Base-by-base conservation (phyloP, 2,797 vertebrate genomes). In the Hoplostethus mediterraneus region DNA sequence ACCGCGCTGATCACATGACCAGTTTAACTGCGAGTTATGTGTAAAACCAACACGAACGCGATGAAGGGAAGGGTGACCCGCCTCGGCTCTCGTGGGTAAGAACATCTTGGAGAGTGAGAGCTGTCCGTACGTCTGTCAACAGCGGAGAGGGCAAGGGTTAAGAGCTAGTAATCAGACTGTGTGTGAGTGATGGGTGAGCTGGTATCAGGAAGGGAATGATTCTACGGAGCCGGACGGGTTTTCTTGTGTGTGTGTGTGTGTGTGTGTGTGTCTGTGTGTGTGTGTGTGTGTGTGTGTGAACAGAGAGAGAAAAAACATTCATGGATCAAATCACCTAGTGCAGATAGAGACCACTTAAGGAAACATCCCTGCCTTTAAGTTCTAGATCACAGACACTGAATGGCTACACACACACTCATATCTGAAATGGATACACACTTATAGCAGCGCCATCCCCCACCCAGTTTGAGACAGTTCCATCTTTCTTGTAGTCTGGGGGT, bases 111-210 rank as follows among this genome's bases (percentile, higher is more conserved):
- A 30, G 66, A 72, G 57, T 65, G 71, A 79, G 79, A 72, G 71
- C 74, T 67, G 79, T 86, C 77, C 63, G 63, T 82, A 60, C 71
- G 79, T 79, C 83, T 80, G 88, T 62, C 80, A 87, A 90, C 84
- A 85, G 81, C 13, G 72, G 54, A 45, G 54, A 75, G 90, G 89
- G 82, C 83, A 86, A 54, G 21, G 90, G 92, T 93, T 90, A 94
- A 93, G 91, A 91, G 84, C 79, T 11, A 47, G 78, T 82, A 86
- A 92, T 92, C 89, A 89, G 85, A 75, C 77, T 30, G n/a, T 67
- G 82, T 84, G 82, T 72, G 81, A 87, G 77, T 89, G 90, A 90
- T 78, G 82, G 84, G 83, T 56, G 83, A 93, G 76, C 84, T 86
- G 83, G 73, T 77, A 69, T 84, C 66, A 55, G 67, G 63, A 77